These are phyloP conservation scores for Semaprochilodus insignis DNA, from an alignment of 2,797 vertebrate genomes.

Conservation along the genomic window DNA sequence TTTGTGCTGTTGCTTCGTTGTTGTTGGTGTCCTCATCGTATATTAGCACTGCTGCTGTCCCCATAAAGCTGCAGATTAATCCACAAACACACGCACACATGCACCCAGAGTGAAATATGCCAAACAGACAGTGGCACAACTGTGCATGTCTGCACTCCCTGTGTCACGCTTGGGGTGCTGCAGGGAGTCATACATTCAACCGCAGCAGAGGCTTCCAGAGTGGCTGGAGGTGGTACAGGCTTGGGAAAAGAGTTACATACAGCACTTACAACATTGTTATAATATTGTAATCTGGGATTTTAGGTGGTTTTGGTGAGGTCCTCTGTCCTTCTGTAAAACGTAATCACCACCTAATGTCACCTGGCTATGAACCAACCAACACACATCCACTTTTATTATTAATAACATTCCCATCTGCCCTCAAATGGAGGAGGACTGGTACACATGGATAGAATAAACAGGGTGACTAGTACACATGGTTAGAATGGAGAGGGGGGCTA, in stretches of 20 bases:
- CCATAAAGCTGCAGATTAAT: conserved; percentile 45
- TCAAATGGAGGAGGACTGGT: no score
- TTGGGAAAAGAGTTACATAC: not conserved
- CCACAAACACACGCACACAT: conserved; percentile 13
- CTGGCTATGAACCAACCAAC: no score
- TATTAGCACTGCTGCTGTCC: conserved; percentile 33
- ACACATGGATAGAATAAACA: no score
- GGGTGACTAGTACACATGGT: no score
- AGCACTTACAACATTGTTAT: not conserved
- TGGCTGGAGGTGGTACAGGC: not conserved
- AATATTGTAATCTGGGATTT: not conserved
- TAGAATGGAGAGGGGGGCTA: no score
- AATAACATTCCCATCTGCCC: no score
- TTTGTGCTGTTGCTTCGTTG: conserved; percentile 31
- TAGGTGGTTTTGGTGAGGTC: not conserved
- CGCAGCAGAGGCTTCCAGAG: not conserved
- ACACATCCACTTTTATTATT: no score
- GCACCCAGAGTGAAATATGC: not conserved
- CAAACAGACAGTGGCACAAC: conserved; percentile 16
- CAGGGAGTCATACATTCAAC: conserved; percentile 12
- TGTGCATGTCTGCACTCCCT: conserved; percentile 6
- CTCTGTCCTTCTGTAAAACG: no score
- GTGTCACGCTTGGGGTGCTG: not conserved
- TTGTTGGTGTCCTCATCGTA: conserved; percentile 26
- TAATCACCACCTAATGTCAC: no score